phyloP scores from a whole-genome alignment of 2,888 invertebrate genomes.

The Zootermopsis nevadensis region DNA sequence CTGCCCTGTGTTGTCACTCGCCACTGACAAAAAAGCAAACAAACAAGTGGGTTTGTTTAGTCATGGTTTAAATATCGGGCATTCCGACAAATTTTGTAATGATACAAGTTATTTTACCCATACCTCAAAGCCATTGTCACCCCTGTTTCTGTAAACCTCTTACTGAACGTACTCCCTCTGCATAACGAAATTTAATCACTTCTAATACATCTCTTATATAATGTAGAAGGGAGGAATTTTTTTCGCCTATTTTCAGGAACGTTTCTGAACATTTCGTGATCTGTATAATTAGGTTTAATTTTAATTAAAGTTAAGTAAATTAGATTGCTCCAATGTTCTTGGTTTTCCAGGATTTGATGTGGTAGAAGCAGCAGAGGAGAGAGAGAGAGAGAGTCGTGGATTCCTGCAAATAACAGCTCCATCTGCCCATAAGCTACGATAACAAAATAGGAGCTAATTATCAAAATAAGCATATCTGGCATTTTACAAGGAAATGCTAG shows the following conservation, averaged over 20 bases:
- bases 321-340: slow-evolving; percentile 17
- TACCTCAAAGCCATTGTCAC: too few species aligned
- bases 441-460: neutral
- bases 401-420: slow-evolving; percentile 8
- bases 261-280: slow-evolving; percentile 31
- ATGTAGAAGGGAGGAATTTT: slow-evolving; percentile 26
- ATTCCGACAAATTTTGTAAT: too few species aligned
- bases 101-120: too few species aligned
- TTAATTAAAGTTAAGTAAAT: slow-evolving; percentile 36
- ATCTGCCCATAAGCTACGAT: slow-evolving; percentile 3
- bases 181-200: slow-evolving; percentile 37
- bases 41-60: too few species aligned
- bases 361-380: neutral
- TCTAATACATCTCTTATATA: slow-evolving; percentile 41
- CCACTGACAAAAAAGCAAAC: too few species aligned
- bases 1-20: too few species aligned
- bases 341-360: slow-evolving; percentile 24
- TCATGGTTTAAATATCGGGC: too few species aligned
- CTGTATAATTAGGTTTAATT: slow-evolving; percentile 36
- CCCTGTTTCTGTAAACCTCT: slow-evolving; percentile 25
- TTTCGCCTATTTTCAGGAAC: slow-evolving; percentile 22
- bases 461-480: neutral
- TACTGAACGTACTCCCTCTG: slow-evolving; percentile 1
- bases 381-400: too few species aligned
- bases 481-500: neutral